phyloP scores from a whole-genome alignment of 2,797 vertebrate species.

The Nyctibius grandis region DNA sequence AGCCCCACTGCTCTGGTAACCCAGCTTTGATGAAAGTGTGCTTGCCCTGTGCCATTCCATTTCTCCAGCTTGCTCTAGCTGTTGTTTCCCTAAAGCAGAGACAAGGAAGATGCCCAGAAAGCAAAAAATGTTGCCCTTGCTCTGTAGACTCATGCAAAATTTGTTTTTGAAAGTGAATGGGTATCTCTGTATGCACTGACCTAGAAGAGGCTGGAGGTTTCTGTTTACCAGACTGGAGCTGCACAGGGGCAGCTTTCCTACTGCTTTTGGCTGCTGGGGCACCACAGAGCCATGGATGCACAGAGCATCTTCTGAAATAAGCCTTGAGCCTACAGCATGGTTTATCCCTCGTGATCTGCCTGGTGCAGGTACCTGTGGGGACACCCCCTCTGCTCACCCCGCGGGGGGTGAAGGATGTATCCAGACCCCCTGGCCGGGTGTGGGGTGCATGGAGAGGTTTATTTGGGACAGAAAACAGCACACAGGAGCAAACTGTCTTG shows the following conservation, averaged over 20 bases:
- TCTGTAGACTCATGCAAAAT: background rate
- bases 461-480: background rate
- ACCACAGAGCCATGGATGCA: accelerated
- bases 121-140: background rate
- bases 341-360: background rate
- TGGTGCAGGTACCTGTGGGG: background rate
- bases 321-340: background rate
- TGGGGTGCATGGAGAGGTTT: background rate
- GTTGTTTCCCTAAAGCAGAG: background rate
- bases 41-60: background rate
- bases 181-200: background rate
- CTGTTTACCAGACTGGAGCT: background rate
- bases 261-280: background rate
- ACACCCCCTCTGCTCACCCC: background rate
- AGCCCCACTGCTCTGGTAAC: background rate
- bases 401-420: background rate
- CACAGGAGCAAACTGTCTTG: background rate
- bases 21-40: background rate
- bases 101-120: background rate
- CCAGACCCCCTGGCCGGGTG: background rate
- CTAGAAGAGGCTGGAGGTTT: background rate
- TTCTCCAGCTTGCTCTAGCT: background rate
- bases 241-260: background rate
- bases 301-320: background rate
- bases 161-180: background rate